phyloP scores from a whole-genome alignment of 2,113 vertebrate species.

The Boleophthalmus pectinirostris region DNA sequence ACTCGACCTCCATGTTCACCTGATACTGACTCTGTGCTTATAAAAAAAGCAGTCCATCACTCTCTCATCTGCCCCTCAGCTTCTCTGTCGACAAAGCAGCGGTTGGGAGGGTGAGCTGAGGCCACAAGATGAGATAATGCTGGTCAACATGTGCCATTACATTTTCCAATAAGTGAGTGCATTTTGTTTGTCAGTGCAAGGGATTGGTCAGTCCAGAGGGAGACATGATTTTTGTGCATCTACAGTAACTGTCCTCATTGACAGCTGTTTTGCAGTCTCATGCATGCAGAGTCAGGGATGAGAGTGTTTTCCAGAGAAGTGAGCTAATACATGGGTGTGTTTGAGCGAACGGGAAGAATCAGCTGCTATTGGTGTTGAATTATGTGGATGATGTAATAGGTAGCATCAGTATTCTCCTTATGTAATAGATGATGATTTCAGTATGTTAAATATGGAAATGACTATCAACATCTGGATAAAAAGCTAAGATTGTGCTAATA shows the following conservation, averaged over 20 bases:
- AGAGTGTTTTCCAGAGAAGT: conserved; percentile 44
- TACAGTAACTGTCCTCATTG: conserved; percentile 33
- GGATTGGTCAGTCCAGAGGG: conserved; percentile 30
- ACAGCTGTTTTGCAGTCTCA: conserved; percentile 47
- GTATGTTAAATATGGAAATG: neutral
- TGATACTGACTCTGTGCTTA: conserved; percentile 27
- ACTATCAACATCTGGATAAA: neutral
- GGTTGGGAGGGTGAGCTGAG: conserved; percentile 30
- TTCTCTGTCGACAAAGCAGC: conserved; percentile 20
- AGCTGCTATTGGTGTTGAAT: too few species aligned
- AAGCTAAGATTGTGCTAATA: neutral
- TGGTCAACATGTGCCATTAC: conserved; percentile 22
- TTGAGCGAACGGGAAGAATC: neutral
- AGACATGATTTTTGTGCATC: conserved; percentile 34
- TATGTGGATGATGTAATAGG: neutral
- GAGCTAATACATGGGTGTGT: conserved; percentile 12
- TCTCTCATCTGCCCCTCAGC: neutral
- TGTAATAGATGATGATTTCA: neutral
- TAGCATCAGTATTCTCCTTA: neutral
- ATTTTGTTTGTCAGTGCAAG: conserved; percentile 20
- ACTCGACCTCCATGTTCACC: conserved; percentile 28
- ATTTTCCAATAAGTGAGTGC: conserved; percentile 31
- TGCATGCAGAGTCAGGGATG: neutral
- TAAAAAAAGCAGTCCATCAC: conserved; percentile 20
- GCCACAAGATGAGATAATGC: conserved; percentile 45